Evolutionary conservation across 2,888 invertebrate species (phyloP).

Genomic region (Hypolimnas misippus): DNA sequence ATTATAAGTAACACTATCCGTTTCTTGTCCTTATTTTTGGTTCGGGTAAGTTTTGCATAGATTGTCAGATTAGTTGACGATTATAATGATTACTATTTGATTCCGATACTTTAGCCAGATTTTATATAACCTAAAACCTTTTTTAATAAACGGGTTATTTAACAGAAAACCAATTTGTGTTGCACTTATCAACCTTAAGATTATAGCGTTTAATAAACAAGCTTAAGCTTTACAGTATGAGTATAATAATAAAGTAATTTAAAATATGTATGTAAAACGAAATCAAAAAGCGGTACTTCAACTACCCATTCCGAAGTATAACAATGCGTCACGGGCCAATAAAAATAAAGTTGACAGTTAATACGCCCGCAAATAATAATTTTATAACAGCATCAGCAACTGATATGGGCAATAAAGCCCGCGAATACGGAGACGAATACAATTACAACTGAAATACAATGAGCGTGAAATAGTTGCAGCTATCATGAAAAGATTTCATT

Average conservation of each 20-base stretch:
- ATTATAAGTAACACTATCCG: no score
- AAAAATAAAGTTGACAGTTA: slow-evolving; percentile 46
- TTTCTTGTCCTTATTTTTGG: no score
- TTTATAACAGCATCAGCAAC: slow-evolving; percentile 52
- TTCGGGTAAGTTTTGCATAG: no score
- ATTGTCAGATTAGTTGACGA: no score
- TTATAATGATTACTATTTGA: no score
- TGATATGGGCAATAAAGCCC: slow-evolving; percentile 80
- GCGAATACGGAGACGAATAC: slow-evolving; percentile 67
- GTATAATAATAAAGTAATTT: background rate
- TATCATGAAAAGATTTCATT: background rate
- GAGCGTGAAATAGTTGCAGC: slow-evolving; percentile 52
- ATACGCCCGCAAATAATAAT: slow-evolving; percentile 51
- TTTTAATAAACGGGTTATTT: no score
- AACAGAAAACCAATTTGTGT: background rate
- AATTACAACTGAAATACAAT: slow-evolving; percentile 70
- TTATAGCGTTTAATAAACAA: background rate
- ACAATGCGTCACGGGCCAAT: slow-evolving; percentile 37
- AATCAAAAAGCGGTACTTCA: slow-evolving; percentile 18
- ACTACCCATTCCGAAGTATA: slow-evolving; percentile 33
- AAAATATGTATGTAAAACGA: slow-evolving; percentile 1
- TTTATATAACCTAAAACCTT: no score
- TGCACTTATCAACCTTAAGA: background rate
- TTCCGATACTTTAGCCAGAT: no score
- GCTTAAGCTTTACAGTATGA: background rate